Conservation (phyloP, 2,888 invertebrate genomes). For the Chymomyza procnemis region DNA sequence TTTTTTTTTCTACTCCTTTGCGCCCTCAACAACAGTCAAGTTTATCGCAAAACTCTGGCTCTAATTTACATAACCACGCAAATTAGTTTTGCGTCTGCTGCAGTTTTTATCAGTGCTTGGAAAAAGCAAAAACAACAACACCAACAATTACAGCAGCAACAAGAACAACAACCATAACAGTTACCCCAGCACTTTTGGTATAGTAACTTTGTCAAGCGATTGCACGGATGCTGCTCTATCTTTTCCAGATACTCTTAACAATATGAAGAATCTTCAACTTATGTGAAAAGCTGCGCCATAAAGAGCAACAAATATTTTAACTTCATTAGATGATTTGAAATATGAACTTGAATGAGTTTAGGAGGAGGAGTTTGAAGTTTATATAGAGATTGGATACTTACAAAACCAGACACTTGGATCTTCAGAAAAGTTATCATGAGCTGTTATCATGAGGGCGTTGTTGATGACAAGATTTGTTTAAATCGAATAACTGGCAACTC, state of each 20-base stretch:
- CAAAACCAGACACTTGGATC: too few relatives aligned
- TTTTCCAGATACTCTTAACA: neutral
- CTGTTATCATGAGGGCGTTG: too few relatives aligned
- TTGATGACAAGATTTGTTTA: too few relatives aligned
- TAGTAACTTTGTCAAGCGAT: constrained; percentile 62
- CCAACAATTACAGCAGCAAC: constrained; percentile 11
- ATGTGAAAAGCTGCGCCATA: neutral
- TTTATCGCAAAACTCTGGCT: constrained; percentile 65
- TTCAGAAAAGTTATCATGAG: too few relatives aligned
- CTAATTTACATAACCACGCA: constrained; percentile 71
- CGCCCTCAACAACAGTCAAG: constrained; percentile 53
- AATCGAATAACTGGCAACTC: too few relatives aligned
- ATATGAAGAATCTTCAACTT: neutral
- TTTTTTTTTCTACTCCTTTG: constrained; percentile 20
- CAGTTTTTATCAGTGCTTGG: constrained; percentile 62
- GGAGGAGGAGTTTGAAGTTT: too few relatives aligned
- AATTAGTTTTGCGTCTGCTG: constrained; percentile 71
- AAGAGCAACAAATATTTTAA: too few relatives aligned
- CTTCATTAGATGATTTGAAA: too few relatives aligned
- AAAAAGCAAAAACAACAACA: constrained; percentile 28
- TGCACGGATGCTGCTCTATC: constrained; percentile 18
- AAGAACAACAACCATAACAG: constrained; percentile 11
- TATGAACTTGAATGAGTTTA: too few relatives aligned
- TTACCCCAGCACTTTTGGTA: neutral
- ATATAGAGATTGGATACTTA: too few relatives aligned